These are phyloP conservation scores for Peromyscus aztecus DNA, from an alignment of 2,797 vertebrate genomes.

Conservation along the genomic window DNA sequence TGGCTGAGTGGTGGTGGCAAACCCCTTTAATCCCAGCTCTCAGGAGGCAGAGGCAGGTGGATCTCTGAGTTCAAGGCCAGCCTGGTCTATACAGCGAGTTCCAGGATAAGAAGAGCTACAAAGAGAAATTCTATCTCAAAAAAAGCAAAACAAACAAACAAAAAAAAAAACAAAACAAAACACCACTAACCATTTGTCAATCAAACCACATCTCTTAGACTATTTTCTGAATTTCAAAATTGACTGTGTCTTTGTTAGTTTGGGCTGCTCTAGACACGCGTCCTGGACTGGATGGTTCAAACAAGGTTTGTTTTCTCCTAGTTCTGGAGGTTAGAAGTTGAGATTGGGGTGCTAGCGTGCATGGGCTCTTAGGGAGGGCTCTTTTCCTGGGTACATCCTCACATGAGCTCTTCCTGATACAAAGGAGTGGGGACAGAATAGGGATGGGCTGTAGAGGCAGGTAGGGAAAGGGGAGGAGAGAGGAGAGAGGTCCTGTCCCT, in stretches of 20 bases:
- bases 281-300: not conserved
- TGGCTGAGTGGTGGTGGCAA: not conserved
- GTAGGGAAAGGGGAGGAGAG: too few species aligned
- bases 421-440: too few species aligned
- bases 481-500: not conserved
- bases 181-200: not conserved
- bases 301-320: not conserved
- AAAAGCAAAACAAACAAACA: not conserved
- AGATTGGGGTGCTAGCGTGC: not conserved
- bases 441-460: too few species aligned
- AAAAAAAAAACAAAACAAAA: not conserved
- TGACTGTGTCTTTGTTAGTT: not conserved
- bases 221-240: not conserved
- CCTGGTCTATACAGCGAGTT: not conserved
- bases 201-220: not conserved
- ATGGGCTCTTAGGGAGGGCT: not conserved
- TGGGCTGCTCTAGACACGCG: not conserved
- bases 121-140: not conserved
- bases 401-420: not conserved
- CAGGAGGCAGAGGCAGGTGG: not conserved
- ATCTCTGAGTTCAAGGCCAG: not conserved
- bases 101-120: not conserved
- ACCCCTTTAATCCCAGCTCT: not conserved
- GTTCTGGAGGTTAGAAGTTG: not conserved
- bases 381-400: not conserved